A percentile compares a stretch with the other conserved stretches of the same genome.
Conservation (phyloP, 2,888 invertebrate genomes). For the Dicyrtomina minuta region DNA sequence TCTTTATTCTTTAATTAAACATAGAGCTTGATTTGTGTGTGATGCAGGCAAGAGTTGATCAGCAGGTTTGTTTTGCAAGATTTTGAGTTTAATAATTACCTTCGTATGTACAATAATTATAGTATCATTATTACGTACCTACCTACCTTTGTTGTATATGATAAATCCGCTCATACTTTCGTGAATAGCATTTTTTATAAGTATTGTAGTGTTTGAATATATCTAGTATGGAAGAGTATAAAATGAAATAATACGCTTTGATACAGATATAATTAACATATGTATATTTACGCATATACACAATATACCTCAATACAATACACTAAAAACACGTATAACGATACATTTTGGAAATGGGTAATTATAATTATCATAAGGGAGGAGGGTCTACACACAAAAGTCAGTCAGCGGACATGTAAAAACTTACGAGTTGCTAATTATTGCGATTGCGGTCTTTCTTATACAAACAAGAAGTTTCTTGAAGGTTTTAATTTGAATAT, state of each 20-base stretch:
- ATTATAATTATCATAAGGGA: neutral
- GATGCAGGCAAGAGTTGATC: constrained; percentile 15
- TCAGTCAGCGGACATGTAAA: constrained; percentile 20
- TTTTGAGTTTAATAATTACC: neutral
- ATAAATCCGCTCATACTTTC: no score
- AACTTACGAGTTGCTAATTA: constrained; percentile 24
- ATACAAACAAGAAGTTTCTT: neutral
- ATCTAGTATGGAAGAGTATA: constrained; percentile 2
- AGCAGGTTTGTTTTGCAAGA: constrained; percentile 3
- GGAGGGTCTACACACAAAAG: neutral
- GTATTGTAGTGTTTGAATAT: no score
- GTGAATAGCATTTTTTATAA: no score
- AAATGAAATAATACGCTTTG: neutral
- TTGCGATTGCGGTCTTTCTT: constrained; percentile 30
- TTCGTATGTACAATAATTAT: constrained; percentile 1
- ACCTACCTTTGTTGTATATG: no score
- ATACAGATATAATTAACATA: neutral
- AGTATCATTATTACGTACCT: neutral
- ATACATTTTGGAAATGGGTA: neutral
- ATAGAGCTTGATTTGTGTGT: constrained; percentile 15
- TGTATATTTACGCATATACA: neutral
- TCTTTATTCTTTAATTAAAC: neutral
- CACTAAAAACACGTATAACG: neutral
- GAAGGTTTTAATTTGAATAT: constrained; percentile 1
- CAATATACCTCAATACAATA: neutral